Conservation (phyloP, 2,113 vertebrate species). For the Perca fluviatilis region DNA sequence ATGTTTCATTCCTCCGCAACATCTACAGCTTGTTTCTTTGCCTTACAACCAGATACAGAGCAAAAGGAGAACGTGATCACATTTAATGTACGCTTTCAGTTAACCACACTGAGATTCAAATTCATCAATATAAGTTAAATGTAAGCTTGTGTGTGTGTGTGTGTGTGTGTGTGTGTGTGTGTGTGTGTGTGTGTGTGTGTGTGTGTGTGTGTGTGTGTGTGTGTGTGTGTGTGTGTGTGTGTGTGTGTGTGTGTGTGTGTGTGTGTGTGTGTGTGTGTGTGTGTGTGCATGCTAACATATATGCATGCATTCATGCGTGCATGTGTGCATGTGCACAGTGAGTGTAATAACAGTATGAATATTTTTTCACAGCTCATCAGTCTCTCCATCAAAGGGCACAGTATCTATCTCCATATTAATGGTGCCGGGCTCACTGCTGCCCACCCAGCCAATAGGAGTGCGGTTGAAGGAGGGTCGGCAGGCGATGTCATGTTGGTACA, state of each 20-base stretch:
- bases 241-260: not conserved
- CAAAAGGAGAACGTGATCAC: slow-evolving; percentile 28
- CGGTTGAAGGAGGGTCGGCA: slow-evolving; percentile 98
- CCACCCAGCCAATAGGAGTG: slow-evolving; percentile 97
- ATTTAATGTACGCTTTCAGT: slow-evolving; percentile 47
- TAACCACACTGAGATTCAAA: slow-evolving; percentile 48
- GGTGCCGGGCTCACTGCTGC: slow-evolving; percentile 89
- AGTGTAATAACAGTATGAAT: slow-evolving; percentile 55
- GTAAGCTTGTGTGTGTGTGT: slow-evolving; percentile 35
- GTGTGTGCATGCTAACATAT: slow-evolving; percentile 29
- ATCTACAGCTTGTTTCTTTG: slow-evolving; percentile 30
- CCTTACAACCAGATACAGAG: slow-evolving; percentile 41
- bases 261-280: no score
- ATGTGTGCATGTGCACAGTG: slow-evolving; percentile 29
- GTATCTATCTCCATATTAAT: slow-evolving; percentile 88
- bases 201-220: not conserved
- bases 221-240: no score
- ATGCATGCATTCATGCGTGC: slow-evolving; percentile 49
- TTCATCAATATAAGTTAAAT: slow-evolving; percentile 34
- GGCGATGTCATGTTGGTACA: slow-evolving; percentile 91
- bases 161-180: not conserved
- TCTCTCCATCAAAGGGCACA: slow-evolving; percentile 92
- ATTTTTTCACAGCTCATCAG: slow-evolving; percentile 93
- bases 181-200: no score
- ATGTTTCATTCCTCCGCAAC: slow-evolving; percentile 36